phyloP scores from a whole-genome alignment of 2,888 invertebrate genomes.

The Nysson spinosus region DNA sequence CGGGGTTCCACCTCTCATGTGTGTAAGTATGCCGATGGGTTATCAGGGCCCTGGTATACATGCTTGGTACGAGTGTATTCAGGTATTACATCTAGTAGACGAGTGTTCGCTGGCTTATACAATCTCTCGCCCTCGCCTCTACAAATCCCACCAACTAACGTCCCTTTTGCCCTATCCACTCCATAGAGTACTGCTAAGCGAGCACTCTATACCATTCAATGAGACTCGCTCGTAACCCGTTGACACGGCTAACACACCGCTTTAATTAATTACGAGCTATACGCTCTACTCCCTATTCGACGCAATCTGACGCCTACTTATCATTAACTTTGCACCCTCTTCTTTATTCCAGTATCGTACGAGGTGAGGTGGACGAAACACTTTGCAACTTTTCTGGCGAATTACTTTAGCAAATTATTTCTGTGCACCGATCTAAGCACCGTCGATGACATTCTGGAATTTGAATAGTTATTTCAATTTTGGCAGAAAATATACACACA shows the following conservation, averaged over 20 bases:
- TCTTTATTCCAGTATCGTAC: slow-evolving; percentile 1
- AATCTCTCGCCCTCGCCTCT: slow-evolving; percentile 55
- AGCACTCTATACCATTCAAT: too few relatives aligned
- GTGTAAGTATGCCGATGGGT: slow-evolving; percentile 55
- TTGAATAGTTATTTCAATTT: too few relatives aligned
- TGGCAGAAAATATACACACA: too few relatives aligned
- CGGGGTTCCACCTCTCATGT: slow-evolving; percentile 6
- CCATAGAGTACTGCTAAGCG: too few relatives aligned
- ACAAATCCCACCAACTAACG: slow-evolving; percentile 64
- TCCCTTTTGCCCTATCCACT: slow-evolving; percentile 47
- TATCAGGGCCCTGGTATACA: slow-evolving; percentile 52
- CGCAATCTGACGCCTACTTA: slow-evolving; percentile 41
- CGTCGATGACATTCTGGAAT: too few relatives aligned
- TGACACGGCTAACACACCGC: slow-evolving; percentile 66
- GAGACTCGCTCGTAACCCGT: slow-evolving; percentile 44
- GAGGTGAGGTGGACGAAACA: too few relatives aligned
- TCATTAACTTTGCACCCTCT: slow-evolving; percentile 1
- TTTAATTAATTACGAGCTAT: slow-evolving; percentile 68
- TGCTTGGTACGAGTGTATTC: slow-evolving; percentile 69
- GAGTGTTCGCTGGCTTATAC: slow-evolving; percentile 62
- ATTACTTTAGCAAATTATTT: too few relatives aligned
- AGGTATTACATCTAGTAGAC: slow-evolving; percentile 72
- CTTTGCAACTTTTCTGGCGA: too few relatives aligned
- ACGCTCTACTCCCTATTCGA: slow-evolving; percentile 15
- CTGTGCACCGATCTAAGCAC: too few relatives aligned